Conservation (phyloP, 2,888 invertebrate species). For the Synergus laeviventris region DNA sequence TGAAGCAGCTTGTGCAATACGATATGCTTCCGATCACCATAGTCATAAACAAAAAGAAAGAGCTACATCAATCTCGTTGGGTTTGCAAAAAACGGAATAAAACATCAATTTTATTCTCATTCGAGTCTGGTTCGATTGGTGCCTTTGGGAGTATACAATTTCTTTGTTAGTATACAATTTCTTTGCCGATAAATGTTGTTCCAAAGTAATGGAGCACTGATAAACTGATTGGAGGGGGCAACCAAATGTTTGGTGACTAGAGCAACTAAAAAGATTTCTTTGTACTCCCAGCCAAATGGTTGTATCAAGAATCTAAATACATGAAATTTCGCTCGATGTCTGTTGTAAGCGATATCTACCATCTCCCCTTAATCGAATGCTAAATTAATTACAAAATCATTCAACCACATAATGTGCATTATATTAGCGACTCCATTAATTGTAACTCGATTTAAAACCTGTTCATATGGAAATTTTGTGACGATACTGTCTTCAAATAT, state of each 20-base stretch:
- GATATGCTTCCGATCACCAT: background rate
- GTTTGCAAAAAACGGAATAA: background rate
- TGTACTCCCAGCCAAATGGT: too few species aligned
- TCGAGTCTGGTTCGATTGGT: background rate
- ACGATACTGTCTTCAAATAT: too few species aligned
- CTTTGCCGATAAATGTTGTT: too few species aligned
- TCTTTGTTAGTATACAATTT: background rate
- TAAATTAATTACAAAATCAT: constrained; percentile 41
- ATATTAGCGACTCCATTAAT: background rate
- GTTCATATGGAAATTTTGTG: too few species aligned
- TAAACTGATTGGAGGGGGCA: too few species aligned
- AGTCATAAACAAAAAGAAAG: background rate
- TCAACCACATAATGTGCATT: background rate
- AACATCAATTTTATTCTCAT: constrained; percentile 1
- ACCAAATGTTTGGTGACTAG: too few species aligned
- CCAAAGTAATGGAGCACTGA: too few species aligned
- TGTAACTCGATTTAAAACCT: background rate
- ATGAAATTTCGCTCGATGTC: constrained; percentile 52
- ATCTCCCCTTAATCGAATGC: constrained; percentile 42
- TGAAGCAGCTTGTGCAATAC: constrained; percentile 1
- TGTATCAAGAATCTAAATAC: constrained; percentile 16
- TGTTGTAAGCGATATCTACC: constrained; percentile 33
- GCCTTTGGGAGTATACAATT: background rate
- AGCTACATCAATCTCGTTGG: background rate
- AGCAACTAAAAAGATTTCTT: too few species aligned